Evolutionary conservation across 2,797 vertebrate genomes (phyloP).

Genomic region (Myiotriccus ornatus): DNA sequence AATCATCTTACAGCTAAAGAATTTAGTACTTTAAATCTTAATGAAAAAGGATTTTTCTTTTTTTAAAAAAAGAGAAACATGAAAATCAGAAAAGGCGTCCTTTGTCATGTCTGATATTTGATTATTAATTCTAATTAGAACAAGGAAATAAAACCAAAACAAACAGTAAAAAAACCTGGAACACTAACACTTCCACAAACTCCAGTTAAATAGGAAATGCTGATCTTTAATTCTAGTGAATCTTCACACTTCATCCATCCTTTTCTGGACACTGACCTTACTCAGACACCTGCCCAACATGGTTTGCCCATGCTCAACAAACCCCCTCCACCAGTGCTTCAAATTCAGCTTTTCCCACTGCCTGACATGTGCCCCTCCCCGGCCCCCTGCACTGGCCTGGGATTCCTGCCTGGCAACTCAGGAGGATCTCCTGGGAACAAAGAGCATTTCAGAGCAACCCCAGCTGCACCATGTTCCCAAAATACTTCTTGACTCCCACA

Average conservation of each 20-base stretch:
- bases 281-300: neutral
- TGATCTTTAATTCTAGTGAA: neutral
- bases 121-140: slow-evolving; percentile 18
- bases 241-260: neutral
- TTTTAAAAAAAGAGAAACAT: neutral
- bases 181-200: neutral
- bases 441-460: neutral
- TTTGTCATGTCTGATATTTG: neutral
- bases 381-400: neutral
- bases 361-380: neutral
- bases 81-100: slow-evolving; percentile 14
- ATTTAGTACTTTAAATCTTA: slow-evolving; percentile 44
- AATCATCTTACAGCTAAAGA: slow-evolving; percentile 43
- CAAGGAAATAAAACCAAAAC: neutral
- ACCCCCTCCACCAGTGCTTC: neutral
- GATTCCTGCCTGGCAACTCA: neutral
- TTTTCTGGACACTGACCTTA: neutral
- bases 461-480: neutral
- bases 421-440: neutral
- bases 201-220: neutral
- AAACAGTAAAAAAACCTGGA: neutral
- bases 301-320: neutral
- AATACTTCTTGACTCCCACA: neutral
- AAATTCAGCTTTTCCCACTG: neutral
- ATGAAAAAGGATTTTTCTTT: slow-evolving; percentile 13